Evolutionary conservation across 2,113 vertebrate genomes (phyloP).

Genomic region (Centropristis striata): DNA sequence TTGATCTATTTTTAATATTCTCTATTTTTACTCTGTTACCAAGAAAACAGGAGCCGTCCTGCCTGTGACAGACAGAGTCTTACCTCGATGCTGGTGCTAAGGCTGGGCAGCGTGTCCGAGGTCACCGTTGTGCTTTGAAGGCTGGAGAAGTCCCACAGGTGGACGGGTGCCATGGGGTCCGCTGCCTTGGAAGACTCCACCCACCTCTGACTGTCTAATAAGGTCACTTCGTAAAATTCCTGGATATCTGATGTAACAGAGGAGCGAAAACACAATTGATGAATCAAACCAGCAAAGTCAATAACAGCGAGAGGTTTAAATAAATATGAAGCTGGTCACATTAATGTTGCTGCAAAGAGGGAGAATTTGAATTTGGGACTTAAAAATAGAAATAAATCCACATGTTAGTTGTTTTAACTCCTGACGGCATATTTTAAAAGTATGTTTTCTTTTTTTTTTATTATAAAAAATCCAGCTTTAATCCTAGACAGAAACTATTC

Average conservation of each 20-base stretch:
- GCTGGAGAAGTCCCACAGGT: constrained; percentile 96
- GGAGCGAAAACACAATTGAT: background rate
- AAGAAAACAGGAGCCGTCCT: background rate
- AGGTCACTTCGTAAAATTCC: constrained; percentile 99
- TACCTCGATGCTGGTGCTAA: constrained; percentile 94
- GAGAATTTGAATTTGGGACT: too few relatives aligned
- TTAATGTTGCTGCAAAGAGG: too few relatives aligned
- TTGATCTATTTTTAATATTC: constrained; percentile 24
- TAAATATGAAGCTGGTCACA: too few relatives aligned
- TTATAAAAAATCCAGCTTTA: too few relatives aligned
- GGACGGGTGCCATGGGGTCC: constrained; percentile 88
- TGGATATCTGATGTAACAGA: constrained; percentile 91
- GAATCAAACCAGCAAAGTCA: too few relatives aligned
- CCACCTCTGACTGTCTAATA: constrained; percentile 95
- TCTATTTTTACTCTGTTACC: constrained; percentile 17
- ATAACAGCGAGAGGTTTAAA: too few relatives aligned
- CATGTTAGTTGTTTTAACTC: too few relatives aligned
- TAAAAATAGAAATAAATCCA: too few relatives aligned
- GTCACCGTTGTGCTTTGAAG: constrained; percentile 94
- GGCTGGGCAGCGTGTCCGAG: constrained; percentile 94
- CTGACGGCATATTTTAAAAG: too few relatives aligned
- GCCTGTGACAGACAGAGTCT: too few relatives aligned
- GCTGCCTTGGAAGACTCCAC: constrained; percentile 86
- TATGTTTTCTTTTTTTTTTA: too few relatives aligned
- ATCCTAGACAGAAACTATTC: too few relatives aligned